Percentiles rank a stretch among this genome's conserved stretches.
Evolutionary conservation across 2,888 invertebrate species (phyloP).

Genomic region (Eremobia ochroleuca): DNA sequence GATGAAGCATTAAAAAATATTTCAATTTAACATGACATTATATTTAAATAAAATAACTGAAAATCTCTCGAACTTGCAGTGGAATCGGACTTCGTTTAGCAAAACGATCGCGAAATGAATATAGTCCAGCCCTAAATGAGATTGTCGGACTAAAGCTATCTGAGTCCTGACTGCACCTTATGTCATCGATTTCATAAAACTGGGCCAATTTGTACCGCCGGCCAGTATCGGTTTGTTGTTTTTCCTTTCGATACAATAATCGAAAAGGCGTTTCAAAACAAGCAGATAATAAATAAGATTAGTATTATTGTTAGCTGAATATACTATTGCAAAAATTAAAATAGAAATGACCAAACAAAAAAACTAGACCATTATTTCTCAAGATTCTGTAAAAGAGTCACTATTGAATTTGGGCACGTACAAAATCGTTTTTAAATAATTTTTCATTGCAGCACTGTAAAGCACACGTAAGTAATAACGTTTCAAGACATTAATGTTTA

Average conservation of each 20-base stretch:
- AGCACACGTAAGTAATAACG: neutral
- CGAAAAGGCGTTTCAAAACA: constrained; percentile 51
- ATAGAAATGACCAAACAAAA: neutral
- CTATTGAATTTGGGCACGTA: constrained; percentile 33
- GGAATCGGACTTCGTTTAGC: neutral
- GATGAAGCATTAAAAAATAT: neutral
- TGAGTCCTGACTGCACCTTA: constrained; percentile 75
- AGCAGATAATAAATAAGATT: constrained; percentile 44
- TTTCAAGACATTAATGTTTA: neutral
- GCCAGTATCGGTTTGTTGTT: constrained; percentile 60
- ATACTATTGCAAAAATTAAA: constrained; percentile 22
- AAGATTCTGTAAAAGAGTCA: constrained; percentile 15
- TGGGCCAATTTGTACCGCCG: constrained; percentile 68
- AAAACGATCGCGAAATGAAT: neutral
- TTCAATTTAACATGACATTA: neutral
- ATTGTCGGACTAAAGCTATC: constrained; percentile 56
- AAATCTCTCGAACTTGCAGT: neutral
- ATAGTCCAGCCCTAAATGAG: constrained; percentile 53
- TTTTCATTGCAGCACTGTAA: neutral
- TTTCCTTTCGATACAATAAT: constrained; percentile 63
- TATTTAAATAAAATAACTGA: neutral
- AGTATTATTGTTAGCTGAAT: constrained; percentile 9
- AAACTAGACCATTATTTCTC: constrained; percentile 11
- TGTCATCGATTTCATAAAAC: constrained; percentile 78
- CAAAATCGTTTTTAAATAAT: constrained; percentile 16